Evolutionary conservation across 2,797 vertebrate species (phyloP).

Genomic region (Tamandua tetradactyla): DNA sequence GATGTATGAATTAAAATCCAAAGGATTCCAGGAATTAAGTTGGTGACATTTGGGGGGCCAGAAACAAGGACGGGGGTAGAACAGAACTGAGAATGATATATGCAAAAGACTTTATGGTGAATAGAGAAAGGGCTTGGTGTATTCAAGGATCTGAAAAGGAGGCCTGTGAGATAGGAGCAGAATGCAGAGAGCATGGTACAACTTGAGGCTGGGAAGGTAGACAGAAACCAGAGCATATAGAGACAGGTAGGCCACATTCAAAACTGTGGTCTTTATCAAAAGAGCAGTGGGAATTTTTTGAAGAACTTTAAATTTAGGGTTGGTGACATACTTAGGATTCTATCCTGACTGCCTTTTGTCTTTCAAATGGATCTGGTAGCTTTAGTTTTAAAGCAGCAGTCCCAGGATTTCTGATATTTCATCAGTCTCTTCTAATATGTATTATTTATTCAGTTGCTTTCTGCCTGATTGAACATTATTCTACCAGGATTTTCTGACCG

Average conservation of each 20-base stretch:
- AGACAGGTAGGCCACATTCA: background rate
- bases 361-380: background rate
- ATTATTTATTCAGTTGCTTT: slow-evolving; percentile 65
- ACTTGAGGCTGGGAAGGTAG: background rate
- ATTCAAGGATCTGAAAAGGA: background rate
- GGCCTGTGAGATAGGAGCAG: background rate
- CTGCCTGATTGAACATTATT: slow-evolving; percentile 71
- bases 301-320: slow-evolving; percentile 24
- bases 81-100: background rate
- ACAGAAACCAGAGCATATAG: background rate
- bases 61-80: background rate
- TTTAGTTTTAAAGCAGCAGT: slow-evolving; percentile 46
- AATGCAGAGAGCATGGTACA: background rate
- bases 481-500: slow-evolving; percentile 95
- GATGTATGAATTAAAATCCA: background rate
- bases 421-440: background rate
- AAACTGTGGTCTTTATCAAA: background rate
- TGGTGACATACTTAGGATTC: background rate
- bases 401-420: background rate
- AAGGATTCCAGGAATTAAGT: background rate
- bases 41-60: background rate
- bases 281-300: background rate
- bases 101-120: background rate
- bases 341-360: background rate
- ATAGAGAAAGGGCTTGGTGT: background rate